A percentile compares a stretch with the other conserved stretches of the same genome.
phyloP scores from a whole-genome alignment of 2,113 vertebrate species.

The Hipposideros armiger region DNA sequence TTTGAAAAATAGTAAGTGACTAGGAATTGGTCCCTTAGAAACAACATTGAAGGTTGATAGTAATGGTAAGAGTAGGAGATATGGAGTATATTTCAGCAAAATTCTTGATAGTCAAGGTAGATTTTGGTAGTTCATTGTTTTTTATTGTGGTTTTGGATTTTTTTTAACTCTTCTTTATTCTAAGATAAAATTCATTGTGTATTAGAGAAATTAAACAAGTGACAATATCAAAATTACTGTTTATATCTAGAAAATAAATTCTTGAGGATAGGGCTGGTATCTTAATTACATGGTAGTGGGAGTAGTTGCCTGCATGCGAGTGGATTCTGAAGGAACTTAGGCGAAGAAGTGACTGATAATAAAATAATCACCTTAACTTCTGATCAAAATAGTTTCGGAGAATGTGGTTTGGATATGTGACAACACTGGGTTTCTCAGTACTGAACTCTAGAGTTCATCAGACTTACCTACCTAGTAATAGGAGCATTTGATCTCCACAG shows the following conservation, averaged over 20 bases:
- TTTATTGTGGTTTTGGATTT: neutral
- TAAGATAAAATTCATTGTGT: constrained; percentile 3
- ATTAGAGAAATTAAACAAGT: constrained; percentile 25
- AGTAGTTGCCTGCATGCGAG: neutral
- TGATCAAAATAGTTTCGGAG: constrained; percentile 29
- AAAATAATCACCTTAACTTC: constrained; percentile 22
- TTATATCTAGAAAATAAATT: constrained; percentile 54
- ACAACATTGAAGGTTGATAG: neutral
- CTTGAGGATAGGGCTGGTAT: neutral
- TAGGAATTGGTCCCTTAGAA: constrained; percentile 63
- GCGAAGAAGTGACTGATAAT: constrained; percentile 26
- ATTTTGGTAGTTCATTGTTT: constrained; percentile 10
- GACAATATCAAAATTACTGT: constrained; percentile 11
- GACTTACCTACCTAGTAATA: neutral
- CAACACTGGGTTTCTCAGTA: neutral
- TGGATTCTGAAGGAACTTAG: neutral
- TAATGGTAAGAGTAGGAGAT: neutral
- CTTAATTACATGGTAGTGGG: neutral
- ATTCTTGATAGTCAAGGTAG: neutral
- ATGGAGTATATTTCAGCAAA: neutral
- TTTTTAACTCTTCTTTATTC: neutral
- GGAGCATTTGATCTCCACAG: neutral
- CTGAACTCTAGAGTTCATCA: constrained; percentile 49
- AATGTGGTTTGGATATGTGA: constrained; percentile 8
- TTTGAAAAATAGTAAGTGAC: constrained; percentile 51